Conservation (phyloP, 2,797 vertebrate species). For the Sphenopsis melanotis region DNA sequence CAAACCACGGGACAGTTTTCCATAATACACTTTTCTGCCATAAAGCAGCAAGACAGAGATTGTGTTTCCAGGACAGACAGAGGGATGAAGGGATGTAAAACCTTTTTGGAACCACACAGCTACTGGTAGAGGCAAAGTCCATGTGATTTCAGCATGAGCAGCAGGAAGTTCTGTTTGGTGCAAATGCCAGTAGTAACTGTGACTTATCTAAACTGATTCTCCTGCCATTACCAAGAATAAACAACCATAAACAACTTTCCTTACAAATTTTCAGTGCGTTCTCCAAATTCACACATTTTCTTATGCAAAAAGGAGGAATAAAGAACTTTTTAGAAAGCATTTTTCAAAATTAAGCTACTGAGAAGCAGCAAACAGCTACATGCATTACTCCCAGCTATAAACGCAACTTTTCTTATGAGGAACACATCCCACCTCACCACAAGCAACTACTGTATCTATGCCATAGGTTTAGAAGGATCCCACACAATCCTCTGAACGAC, state of each 20-base stretch:
- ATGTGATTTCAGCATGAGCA: background rate
- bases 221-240: background rate
- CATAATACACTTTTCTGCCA: fast-evolving
- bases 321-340: background rate
- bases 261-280: background rate
- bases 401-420: background rate
- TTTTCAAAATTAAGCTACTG: background rate
- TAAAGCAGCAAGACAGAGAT: background rate
- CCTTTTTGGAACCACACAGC: background rate
- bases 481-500: background rate
- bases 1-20: background rate
- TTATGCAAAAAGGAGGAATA: background rate
- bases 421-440: background rate
- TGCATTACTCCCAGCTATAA: background rate
- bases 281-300: background rate
- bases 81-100: background rate
- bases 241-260: background rate
- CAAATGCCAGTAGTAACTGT: fast-evolving
- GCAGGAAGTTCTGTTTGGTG: background rate
- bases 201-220: background rate
- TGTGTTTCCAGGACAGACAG: background rate
- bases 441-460: background rate
- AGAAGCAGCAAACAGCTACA: background rate
- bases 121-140: background rate
- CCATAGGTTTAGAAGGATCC: background rate